These are phyloP conservation scores for Diglossa cyanea DNA, from an alignment of 2,797 vertebrate genomes.

Conservation along the genomic window DNA sequence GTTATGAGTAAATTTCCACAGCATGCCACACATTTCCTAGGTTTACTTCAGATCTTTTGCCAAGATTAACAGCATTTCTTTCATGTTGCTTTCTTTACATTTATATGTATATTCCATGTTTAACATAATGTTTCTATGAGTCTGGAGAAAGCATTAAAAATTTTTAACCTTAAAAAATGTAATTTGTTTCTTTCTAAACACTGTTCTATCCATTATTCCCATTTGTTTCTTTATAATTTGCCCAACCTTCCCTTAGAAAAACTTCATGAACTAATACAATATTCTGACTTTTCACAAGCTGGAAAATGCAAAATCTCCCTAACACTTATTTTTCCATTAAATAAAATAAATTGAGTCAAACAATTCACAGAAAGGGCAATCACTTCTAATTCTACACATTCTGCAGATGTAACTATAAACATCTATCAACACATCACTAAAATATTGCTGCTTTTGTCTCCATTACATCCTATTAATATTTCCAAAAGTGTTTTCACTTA, in stretches of 20 bases:
- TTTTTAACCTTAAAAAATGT: constrained; percentile 27
- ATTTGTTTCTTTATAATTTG: constrained; percentile 6
- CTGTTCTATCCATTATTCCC: constrained; percentile 4
- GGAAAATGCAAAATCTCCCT: not conserved
- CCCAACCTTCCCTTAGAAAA: not conserved
- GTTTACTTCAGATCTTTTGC: constrained; percentile 57
- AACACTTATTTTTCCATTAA: not conserved
- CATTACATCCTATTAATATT: not conserved
- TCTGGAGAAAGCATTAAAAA: constrained; percentile 42
- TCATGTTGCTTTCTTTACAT: constrained; percentile 58
- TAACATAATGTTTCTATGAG: constrained; percentile 24
- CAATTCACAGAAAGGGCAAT: not conserved
- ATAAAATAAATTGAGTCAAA: not conserved
- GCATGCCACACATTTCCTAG: constrained; percentile 46
- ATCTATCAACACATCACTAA: not conserved
- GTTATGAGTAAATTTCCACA: constrained; percentile 61
- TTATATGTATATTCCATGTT: constrained; percentile 59
- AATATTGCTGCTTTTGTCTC: not conserved
- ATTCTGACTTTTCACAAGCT: not conserved
- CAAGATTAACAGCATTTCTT: constrained; percentile 62
- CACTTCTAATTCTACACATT: not conserved
- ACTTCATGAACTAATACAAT: not conserved
- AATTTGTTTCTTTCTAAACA: constrained; percentile 59
- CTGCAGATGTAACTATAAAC: not conserved
- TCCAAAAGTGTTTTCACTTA: not conserved